Percentiles rank a stretch among this genome's conserved stretches.
Conservation (phyloP, 1,140 invertebrate species). For the Apis cerana region DNA sequence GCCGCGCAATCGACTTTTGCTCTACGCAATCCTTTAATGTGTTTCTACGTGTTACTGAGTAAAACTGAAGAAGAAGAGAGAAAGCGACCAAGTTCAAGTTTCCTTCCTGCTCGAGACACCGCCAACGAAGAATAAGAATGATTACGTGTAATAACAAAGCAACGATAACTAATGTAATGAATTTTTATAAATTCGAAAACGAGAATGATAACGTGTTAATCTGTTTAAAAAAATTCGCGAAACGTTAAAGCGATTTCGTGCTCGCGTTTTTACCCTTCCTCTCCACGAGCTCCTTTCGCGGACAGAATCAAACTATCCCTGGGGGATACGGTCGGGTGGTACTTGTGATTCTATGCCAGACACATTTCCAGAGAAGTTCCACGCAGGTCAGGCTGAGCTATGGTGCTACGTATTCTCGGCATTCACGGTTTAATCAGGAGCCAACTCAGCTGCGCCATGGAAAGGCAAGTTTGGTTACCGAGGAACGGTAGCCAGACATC, state of each 20-base stretch:
- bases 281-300: conserved; percentile 45
- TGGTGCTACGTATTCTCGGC: conserved; percentile 61
- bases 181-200: too few relatives aligned
- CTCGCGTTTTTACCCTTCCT: background rate
- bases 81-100: too few relatives aligned
- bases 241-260: conserved; percentile 34
- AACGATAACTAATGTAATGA: too few relatives aligned
- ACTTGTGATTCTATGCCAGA: conserved; percentile 60
- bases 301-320: conserved; percentile 59
- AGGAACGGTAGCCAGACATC: conserved; percentile 43
- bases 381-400: conserved; percentile 47
- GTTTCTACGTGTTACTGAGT: background rate
- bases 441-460: conserved; percentile 58
- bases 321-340: conserved; percentile 48
- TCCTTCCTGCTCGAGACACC: too few relatives aligned
- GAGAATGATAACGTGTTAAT: too few relatives aligned
- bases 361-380: conserved; percentile 53
- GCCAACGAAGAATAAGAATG: too few relatives aligned
- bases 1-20: background rate
- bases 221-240: conserved; percentile 11
- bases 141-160: too few relatives aligned
- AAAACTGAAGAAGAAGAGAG: background rate
- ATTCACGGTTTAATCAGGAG: conserved; percentile 69
- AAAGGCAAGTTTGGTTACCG: conserved; percentile 59
- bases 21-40: background rate